Conservation (phyloP, 2,113 vertebrate genomes). For the Corvus moneduloides region DNA sequence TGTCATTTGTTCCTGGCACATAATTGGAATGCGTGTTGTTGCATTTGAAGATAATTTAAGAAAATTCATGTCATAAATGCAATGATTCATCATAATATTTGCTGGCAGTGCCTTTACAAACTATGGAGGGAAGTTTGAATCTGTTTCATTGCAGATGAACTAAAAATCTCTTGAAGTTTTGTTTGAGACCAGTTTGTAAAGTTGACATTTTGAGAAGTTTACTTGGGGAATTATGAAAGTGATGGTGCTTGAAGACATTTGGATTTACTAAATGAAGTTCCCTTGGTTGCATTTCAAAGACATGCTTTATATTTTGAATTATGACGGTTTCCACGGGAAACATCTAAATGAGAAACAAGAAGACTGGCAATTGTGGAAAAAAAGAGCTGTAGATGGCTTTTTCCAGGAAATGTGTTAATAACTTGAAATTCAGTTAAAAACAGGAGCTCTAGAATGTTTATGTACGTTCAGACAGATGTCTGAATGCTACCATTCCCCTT, state of each 20-base stretch:
- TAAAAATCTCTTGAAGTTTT: not conserved
- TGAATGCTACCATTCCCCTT: not conserved
- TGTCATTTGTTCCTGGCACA: not conserved
- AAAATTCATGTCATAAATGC: not conserved
- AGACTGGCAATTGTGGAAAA: not conserved
- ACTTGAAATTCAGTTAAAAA: not conserved
- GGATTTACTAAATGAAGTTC: not conserved
- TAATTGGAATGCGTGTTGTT: not conserved
- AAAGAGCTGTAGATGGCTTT: not conserved
- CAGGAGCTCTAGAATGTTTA: not conserved
- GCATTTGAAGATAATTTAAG: not conserved
- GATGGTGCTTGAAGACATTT: not conserved
- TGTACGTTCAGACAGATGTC: not conserved
- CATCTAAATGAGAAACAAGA: slow-evolving; percentile 26
- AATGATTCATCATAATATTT: not conserved
- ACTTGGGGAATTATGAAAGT: not conserved
- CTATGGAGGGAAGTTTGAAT: not conserved
- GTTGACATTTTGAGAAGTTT: not conserved
- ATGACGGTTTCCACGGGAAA: slow-evolving; percentile 19
- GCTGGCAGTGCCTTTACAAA: not conserved
- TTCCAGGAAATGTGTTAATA: slow-evolving; percentile 34
- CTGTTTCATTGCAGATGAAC: not conserved
- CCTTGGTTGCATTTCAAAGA: not conserved
- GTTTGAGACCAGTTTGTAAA: not conserved
- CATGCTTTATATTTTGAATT: slow-evolving; percentile 1